Base-by-base conservation (phyloP, 1,140 invertebrate genomes). In the Rhagoletis pomonella region DNA sequence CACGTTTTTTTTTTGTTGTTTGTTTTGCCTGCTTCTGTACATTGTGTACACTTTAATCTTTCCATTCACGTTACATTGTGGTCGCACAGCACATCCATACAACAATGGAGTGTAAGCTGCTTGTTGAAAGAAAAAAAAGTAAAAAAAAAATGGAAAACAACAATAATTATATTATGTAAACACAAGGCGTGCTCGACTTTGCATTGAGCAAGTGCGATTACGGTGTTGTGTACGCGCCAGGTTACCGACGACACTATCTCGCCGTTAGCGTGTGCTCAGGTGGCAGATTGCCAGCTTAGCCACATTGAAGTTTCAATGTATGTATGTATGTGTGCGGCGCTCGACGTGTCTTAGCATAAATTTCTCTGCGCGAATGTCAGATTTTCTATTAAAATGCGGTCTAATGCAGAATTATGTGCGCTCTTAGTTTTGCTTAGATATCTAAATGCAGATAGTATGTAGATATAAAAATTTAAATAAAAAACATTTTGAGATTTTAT, bases 91-190 rank as follows among this genome's bases (percentile, higher is more conserved):
- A 42, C 12, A 55, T 9, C 73, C 3, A 47, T 42, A 29, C 73
- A 81, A 81, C 73, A 81, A n/a, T 17, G 17, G 44, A 17, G 73
- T 81, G 1, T 42, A 7, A 42, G 73, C 73, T 19, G 50, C 19
- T 17, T 81, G 47, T n/a, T 50, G 73, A 55, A n/a, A 69, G 17
- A 50, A 81, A 81, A 73, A 81, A 29, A 29, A 29, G 29, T 29
- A 29, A 29, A 29, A 29, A 29, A 29, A 29, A 29, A 29, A 29
- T 29, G 29, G 29, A 29, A 29, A 29, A 29, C 29, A 29, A 67
- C 17, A 81, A 19, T 55, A 81, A 81, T 81, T 81, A 81, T 42
- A 55, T 55, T 81, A 81, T 55, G 47, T 81, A 81, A 81, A 81
- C 39, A 6, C 17, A 7, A 19, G 12, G 47, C 73, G 73, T 55